Evolutionary conservation across 2,113 vertebrate species (phyloP), one percentile per base, ranked within the genome.

Genomic region (Emydocephalus ijimae): DNA sequence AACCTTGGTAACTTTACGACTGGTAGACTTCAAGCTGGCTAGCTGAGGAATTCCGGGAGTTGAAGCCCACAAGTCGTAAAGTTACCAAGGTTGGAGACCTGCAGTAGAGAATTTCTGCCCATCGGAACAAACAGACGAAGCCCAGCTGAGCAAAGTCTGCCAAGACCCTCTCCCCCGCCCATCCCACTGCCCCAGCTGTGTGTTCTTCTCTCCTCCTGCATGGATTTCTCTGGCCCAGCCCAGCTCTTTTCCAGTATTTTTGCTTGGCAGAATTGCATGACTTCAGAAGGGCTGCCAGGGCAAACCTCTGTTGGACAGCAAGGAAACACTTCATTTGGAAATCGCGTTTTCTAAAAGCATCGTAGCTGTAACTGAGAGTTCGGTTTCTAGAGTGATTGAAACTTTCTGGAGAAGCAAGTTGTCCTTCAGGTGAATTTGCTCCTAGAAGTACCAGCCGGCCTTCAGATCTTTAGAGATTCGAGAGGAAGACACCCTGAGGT

Each of bases 331-430:
- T 93, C 94, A 88, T 96, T 81, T 81, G 69, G 18, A 39, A 39
- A 39, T 81, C 69, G 21, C 39, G 18, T 81, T 39, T 81, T 39
- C 74, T 81, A 81, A 81, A 81, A 81, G 74, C 34, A 20, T 81
- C 74, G 3, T 39, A 21, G 18, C 69, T 81, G 93, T 90, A 39
- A 92, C 95, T 91, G 87, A 0, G 3, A 0, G 87, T 96, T 93
- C 94, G 92, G 94, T 94, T 93, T 15, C 85, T 90, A 95, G 94
- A 92, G 88, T 43, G 5, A 0, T 93, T 90, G 10, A 8, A 64
- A 88, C 88, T 48, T 85, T 56, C 89, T 87, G 91, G 92, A 91
- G 85, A 92, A 89, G 93, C 93, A 94, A 29, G 14, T 39, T 34
- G n/a, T n/a, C n/a, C 69, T 74, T 74, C n/a, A 7, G 69, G 69